Conservation (phyloP, 2,888 invertebrate genomes). For the Spilarctia lutea region DNA sequence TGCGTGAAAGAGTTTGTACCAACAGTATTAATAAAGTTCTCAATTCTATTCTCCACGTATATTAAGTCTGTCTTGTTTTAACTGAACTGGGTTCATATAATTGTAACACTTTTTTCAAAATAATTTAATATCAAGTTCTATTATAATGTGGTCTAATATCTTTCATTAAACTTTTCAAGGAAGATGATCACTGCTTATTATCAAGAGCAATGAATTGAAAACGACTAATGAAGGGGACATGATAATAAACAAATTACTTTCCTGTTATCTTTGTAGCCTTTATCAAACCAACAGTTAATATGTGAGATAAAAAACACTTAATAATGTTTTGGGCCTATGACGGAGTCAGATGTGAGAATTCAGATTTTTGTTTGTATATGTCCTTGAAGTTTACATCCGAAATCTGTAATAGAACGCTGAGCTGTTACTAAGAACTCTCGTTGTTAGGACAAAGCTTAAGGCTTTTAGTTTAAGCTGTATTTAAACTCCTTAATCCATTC, state of each 20-base stretch:
- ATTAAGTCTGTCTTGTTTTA: not conserved
- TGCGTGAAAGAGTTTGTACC: no score
- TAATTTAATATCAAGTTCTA: not conserved
- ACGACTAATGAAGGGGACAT: not conserved
- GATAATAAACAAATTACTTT: not conserved
- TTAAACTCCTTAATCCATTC: not conserved
- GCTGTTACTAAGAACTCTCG: not conserved
- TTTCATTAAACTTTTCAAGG: not conserved
- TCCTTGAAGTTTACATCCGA: not conserved
- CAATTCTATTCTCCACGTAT: not conserved
- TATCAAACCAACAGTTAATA: constrained; percentile 1
- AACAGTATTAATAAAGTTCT: no score
- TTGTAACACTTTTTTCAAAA: not conserved
- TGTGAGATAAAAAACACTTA: not conserved
- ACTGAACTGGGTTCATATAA: not conserved
- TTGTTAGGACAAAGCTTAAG: not conserved
- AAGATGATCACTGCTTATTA: not conserved
- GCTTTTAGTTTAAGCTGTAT: not conserved
- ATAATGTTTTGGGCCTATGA: not conserved
- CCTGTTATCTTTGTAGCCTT: not conserved
- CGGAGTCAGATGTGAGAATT: not conserved
- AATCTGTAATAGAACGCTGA: not conserved
- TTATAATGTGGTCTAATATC: not conserved
- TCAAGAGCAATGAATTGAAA: not conserved
- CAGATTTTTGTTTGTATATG: not conserved